phyloP scores from a whole-genome alignment of 2,113 vertebrate species.

The Candoia aspera region DNA sequence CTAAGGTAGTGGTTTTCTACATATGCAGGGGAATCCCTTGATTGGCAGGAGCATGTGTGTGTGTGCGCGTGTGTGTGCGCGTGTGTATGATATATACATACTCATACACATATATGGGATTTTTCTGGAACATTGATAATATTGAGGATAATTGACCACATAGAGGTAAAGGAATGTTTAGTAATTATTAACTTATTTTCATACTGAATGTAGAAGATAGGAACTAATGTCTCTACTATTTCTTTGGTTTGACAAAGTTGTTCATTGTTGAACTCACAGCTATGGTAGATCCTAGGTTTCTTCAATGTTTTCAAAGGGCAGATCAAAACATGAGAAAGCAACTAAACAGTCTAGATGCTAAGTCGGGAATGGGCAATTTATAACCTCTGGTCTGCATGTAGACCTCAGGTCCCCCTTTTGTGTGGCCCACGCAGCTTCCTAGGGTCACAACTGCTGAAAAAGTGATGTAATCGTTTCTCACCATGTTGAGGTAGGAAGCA shows the following conservation, averaged over 20 bases:
- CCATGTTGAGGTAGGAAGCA: too few relatives aligned
- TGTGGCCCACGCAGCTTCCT: too few relatives aligned
- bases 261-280: not conserved
- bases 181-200: not conserved
- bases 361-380: too few relatives aligned
- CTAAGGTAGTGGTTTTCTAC: not conserved
- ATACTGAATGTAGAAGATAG: not conserved
- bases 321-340: not conserved
- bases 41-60: not conserved
- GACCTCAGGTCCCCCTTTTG: too few relatives aligned
- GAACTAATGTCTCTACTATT: not conserved
- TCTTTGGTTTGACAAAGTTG: not conserved
- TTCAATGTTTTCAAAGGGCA: not conserved
- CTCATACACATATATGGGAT: too few relatives aligned
- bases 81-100: too few relatives aligned
- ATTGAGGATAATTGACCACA: not conserved
- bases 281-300: not conserved
- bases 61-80: too few relatives aligned
- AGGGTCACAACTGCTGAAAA: too few relatives aligned
- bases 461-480: too few relatives aligned
- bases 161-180: not conserved
- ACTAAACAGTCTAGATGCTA: too few relatives aligned
- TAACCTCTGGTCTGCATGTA: too few relatives aligned
- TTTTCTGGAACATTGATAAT: not conserved
- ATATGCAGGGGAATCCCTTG: not conserved